phyloP scores from a whole-genome alignment of 2,797 vertebrate genomes.

The Poecilia picta region DNA sequence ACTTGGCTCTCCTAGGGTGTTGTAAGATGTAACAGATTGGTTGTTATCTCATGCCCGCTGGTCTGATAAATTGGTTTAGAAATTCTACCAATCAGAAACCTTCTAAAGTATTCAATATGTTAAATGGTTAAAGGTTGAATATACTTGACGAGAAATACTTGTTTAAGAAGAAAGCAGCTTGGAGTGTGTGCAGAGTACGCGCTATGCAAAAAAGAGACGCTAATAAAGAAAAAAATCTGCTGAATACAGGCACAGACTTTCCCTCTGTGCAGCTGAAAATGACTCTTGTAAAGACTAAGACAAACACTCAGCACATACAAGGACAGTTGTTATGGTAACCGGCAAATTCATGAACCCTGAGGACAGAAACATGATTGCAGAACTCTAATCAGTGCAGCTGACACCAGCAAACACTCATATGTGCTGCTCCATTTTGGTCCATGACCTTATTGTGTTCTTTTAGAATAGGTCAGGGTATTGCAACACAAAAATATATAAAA shows the following conservation, averaged over 20 bases:
- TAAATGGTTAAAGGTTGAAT: not conserved
- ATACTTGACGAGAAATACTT: not conserved
- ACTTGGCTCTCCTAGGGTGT: not conserved
- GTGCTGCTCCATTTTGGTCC: not conserved
- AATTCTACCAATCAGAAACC: not conserved
- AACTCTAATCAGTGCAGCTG: slow-evolving; percentile 36
- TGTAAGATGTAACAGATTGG: not conserved
- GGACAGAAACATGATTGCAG: slow-evolving; percentile 46
- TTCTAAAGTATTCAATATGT: not conserved
- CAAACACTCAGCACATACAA: slow-evolving; percentile 45
- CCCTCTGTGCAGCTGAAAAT: slow-evolving; percentile 18
- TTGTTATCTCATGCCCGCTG: not conserved
- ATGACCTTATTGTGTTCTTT: not conserved
- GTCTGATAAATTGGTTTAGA: not conserved
- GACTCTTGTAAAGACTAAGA: slow-evolving; percentile 31
- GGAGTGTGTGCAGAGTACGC: slow-evolving; percentile 26
- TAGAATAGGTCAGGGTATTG: not conserved
- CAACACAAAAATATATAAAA: not conserved
- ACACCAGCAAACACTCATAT: not conserved
- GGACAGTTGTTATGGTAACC: slow-evolving; percentile 69
- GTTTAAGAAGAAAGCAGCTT: slow-evolving; percentile 10
- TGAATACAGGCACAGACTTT: slow-evolving; percentile 36
- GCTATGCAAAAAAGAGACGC: slow-evolving; percentile 12
- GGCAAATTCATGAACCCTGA: slow-evolving; percentile 48
- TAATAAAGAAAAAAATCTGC: slow-evolving; percentile 21